Evolutionary conservation across 2,888 invertebrate genomes (phyloP), one percentile per base, ranked within the genome.

Genomic region (Apamea epomidion): DNA sequence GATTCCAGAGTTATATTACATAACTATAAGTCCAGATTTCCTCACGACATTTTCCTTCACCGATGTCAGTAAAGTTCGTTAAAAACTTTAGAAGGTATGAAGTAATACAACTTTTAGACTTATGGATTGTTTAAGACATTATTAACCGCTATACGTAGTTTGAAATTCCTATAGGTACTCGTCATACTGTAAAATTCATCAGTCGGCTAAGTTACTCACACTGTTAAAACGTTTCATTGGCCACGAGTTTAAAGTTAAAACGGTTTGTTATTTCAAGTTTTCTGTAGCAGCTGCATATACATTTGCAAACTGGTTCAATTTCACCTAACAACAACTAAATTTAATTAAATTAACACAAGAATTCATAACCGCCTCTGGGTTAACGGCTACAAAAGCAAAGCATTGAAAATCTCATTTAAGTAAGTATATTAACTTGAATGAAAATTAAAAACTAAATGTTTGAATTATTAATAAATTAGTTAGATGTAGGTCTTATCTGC

Each of bases 291-390:
- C 62, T 72, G 54, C 60, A 72, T 51, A 58, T 65, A 74, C 48
- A 80, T 75, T 76, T 72, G 18, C 67, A n/a, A 86, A 78, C 72
- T 78, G 73, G 18, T 87, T 65, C 62, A 80, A 80, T 79, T 79
- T 68, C 58, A 77, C n/a, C 29, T 67, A 74, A 71, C 70, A 81
- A 70, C 48, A 77, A 83, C 74, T 67, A 77, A 80, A 78, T 74
- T 81, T 70, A 82, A 83, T 79, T 82, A 12, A 82, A 88, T 82
- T 54, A 81, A 78, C 58, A 65, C 69, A 42, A 78, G 74, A 80
- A 78, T 78, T 82, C 68, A 76, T 67, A 85, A 77, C 68, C 58
- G 77, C 88, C 77, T 32, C 68, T 58, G 73, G 75, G 77, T 69
- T 80, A 60, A 80, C n/a, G 67, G 64, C 65, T 81, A 42, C 29